Conservation (phyloP, 2,888 invertebrate species). For the Thymelicus acteon region DNA sequence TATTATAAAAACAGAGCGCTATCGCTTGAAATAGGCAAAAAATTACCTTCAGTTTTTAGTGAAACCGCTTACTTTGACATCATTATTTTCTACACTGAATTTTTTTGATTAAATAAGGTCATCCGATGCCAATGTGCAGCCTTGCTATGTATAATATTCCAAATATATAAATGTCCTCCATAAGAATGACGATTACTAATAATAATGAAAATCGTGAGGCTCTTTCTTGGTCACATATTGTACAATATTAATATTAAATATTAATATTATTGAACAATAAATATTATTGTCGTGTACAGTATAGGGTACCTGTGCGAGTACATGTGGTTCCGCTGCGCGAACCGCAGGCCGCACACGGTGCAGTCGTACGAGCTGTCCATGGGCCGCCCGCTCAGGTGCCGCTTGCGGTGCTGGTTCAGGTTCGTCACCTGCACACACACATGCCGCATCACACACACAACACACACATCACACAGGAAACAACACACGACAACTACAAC, state of each 20-base stretch:
- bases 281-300: no score
- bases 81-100: background rate
- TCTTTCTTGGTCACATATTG: no score
- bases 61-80: slow-evolving; percentile 1
- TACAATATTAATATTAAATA: no score
- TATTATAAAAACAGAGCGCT: background rate
- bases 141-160: background rate
- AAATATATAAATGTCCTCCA: background rate
- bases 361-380: slow-evolving; percentile 73
- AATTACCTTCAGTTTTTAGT: slow-evolving; percentile 1
- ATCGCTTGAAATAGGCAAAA: background rate
- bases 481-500: no score
- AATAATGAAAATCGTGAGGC: no score
- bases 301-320: slow-evolving; percentile 67
- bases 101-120: background rate
- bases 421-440: slow-evolving; percentile 70
- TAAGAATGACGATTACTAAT: no score
- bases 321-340: slow-evolving; percentile 78
- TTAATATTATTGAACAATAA: no score
- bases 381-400: slow-evolving; percentile 71
- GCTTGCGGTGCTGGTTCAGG: slow-evolving; percentile 80
- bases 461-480: background rate
- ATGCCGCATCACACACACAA: background rate
- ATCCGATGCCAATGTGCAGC: background rate
- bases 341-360: slow-evolving; percentile 74